phyloP scores from a whole-genome alignment of 2,797 vertebrate species.

The Pterois miles region DNA sequence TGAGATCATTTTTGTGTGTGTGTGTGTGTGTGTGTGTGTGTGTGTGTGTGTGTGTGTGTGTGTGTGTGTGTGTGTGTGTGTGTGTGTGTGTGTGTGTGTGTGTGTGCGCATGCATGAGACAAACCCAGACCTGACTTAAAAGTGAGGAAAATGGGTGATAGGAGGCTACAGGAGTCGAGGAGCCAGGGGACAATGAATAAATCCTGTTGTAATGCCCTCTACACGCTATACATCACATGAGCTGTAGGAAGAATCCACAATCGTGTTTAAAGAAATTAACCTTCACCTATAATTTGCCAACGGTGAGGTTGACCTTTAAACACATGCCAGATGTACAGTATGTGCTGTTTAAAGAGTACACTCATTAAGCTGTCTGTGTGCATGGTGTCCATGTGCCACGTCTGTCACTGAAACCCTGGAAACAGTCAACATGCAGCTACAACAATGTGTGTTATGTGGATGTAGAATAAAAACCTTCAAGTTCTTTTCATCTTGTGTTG shows the following conservation, averaged over 20 bases:
- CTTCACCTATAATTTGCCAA: neutral
- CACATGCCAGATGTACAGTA: neutral
- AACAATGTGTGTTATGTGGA: neutral
- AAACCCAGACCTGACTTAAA: slow-evolving; percentile 37
- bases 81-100: neutral
- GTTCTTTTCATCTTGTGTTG: slow-evolving; percentile 27
- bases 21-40: slow-evolving; percentile 7
- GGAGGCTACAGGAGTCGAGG: slow-evolving; percentile 1
- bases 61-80: neutral
- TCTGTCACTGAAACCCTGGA: slow-evolving; percentile 11
- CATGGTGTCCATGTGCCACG: neutral
- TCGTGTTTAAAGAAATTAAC: neutral
- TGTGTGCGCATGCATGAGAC: slow-evolving; percentile 26
- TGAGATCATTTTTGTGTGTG: neutral
- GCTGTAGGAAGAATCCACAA: neutral
- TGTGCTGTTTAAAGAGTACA: neutral
- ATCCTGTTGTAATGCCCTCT: neutral
- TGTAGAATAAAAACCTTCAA: neutral
- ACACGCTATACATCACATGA: neutral
- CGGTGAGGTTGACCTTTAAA: neutral
- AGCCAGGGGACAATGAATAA: slow-evolving; percentile 1
- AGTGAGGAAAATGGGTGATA: slow-evolving; percentile 10
- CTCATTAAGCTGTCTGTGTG: neutral
- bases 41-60: neutral
- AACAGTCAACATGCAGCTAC: neutral